phyloP scores from a whole-genome alignment of 2,797 vertebrate species.

The Falco concolor region DNA sequence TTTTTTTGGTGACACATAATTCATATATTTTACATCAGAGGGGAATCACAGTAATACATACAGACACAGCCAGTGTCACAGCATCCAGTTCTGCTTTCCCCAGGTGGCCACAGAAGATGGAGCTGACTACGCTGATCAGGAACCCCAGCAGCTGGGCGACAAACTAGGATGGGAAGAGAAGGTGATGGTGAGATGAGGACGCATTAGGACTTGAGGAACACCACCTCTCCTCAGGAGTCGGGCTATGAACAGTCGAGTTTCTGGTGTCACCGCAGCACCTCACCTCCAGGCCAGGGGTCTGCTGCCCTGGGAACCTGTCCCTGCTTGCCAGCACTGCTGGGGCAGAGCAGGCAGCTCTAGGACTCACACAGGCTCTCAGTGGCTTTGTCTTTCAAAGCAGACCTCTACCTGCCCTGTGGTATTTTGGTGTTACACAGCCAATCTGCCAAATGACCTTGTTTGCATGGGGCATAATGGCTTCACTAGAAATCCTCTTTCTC shows the following conservation, averaged over 20 bases:
- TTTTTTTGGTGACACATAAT: not conserved
- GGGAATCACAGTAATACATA: slow-evolving; percentile 57
- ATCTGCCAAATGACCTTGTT: not conserved
- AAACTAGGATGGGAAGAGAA: slow-evolving; percentile 66
- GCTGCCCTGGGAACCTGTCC: not conserved
- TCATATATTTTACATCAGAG: not conserved
- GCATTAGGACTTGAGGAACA: not conserved
- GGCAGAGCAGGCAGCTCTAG: not conserved
- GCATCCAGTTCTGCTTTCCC: slow-evolving; percentile 81
- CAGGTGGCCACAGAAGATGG: slow-evolving; percentile 87
- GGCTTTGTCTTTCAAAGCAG: not conserved
- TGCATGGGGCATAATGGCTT: not conserved
- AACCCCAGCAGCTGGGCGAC: slow-evolving; percentile 78
- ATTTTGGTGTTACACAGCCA: not conserved
- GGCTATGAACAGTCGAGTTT: not conserved
- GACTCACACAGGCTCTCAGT: accelerated
- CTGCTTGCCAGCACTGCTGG: not conserved
- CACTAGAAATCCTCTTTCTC: not conserved
- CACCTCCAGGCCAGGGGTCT: not conserved
- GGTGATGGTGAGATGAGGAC: not conserved
- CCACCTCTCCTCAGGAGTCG: not conserved
- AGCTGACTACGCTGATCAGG: slow-evolving; percentile 79
- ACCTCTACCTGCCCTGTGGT: not conserved
- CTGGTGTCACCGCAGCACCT: not conserved
- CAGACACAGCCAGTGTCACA: slow-evolving; percentile 79